Evolutionary conservation across 2,797 vertebrate genomes (phyloP).

Genomic region (Delichon dasypus): DNA sequence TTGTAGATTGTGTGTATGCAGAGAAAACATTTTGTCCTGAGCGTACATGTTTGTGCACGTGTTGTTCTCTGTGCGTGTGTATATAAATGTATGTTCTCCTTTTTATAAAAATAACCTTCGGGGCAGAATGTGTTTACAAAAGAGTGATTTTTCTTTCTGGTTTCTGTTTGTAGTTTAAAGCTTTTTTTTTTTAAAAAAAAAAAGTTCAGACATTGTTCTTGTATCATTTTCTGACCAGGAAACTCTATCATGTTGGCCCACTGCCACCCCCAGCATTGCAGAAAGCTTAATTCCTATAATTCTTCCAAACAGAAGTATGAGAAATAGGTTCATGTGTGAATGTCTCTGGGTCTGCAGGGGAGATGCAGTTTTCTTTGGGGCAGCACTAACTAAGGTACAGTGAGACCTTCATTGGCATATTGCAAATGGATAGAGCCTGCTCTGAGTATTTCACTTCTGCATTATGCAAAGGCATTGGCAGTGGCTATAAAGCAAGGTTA

Average conservation of each 20-base stretch:
- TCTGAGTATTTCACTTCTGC: neutral
- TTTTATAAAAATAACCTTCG: slow-evolving; percentile 35
- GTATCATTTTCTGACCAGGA: slow-evolving; percentile 29
- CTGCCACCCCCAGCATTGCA: slow-evolving; percentile 9
- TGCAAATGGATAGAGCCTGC: neutral
- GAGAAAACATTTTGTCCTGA: slow-evolving; percentile 17
- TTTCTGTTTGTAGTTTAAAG: slow-evolving; percentile 35
- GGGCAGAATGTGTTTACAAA: slow-evolving; percentile 29
- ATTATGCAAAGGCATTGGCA: neutral
- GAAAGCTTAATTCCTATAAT: slow-evolving; percentile 3
- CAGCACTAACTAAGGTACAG: neutral
- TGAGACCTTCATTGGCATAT: neutral
- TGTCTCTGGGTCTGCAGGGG: neutral
- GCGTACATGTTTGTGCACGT: neutral
- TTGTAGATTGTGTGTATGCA: neutral
- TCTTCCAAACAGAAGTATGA: neutral
- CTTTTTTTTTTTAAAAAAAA: neutral
- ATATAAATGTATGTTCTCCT: neutral
- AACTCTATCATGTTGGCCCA: neutral
- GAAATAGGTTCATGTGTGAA: neutral
- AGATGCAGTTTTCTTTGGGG: neutral
- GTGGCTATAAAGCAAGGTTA: neutral
- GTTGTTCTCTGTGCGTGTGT: neutral
- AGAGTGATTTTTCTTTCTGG: slow-evolving; percentile 15
- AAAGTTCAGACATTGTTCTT: slow-evolving; percentile 4